A percentile compares a stretch with the other conserved stretches of the same genome.
phyloP scores from a whole-genome alignment of 2,113 vertebrate genomes.

The Phasianus colchicus region DNA sequence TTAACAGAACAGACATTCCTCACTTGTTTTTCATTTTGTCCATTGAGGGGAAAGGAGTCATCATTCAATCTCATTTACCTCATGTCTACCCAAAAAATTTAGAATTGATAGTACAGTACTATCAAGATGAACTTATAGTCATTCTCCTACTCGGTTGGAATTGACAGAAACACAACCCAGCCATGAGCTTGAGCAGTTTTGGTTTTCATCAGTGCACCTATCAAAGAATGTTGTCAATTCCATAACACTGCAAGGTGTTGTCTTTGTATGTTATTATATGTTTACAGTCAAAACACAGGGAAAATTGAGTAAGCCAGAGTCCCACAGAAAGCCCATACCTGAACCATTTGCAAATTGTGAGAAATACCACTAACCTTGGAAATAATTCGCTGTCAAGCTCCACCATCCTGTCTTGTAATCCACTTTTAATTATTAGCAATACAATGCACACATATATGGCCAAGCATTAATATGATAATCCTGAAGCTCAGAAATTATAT shows the following conservation, averaged over 20 bases:
- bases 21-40: not conserved
- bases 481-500: not conserved
- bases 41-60: not conserved
- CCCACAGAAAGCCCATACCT: not conserved
- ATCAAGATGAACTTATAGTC: not conserved
- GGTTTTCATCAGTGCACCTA: not conserved
- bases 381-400: not conserved
- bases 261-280: not conserved
- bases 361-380: not conserved
- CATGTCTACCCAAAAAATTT: not conserved
- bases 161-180: not conserved
- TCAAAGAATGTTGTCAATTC: not conserved
- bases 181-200: not conserved
- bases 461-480: not conserved
- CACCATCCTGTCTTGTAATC: not conserved
- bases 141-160: not conserved
- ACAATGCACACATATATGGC: not conserved
- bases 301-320: not conserved
- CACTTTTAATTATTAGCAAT: not conserved
- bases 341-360: not conserved
- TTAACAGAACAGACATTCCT: not conserved
- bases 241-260: not conserved
- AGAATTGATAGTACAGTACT: not conserved
- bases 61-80: not conserved
- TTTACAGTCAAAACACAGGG: not conserved